These are phyloP conservation scores for Saimiri boliviensis DNA, from an alignment of 2,113 vertebrate species.

Conservation along the genomic window DNA sequence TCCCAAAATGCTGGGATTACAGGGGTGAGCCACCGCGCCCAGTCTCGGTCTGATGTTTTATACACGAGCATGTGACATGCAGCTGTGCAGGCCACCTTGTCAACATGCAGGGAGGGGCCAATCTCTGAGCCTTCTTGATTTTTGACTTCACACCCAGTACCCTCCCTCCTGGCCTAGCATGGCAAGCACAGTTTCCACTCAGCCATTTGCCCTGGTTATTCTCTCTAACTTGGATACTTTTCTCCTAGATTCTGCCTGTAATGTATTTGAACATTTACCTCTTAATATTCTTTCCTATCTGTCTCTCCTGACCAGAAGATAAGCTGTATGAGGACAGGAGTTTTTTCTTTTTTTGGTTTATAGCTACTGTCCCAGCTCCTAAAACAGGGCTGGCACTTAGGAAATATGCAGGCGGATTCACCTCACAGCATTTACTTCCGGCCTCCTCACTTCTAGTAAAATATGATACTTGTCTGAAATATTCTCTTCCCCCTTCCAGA, in stretches of 20 bases:
- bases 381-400: neutral
- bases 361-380: neutral
- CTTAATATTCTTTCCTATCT: neutral
- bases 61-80: neutral
- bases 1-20: too few species aligned
- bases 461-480: neutral
- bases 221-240: neutral
- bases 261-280: neutral
- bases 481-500: neutral
- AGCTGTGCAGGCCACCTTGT: neutral
- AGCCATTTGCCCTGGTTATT: neutral
- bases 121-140: neutral
- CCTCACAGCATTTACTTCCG: neutral
- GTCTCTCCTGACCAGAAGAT: neutral
- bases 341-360: neutral
- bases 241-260: neutral
- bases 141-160: neutral
- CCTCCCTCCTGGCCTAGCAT: neutral
- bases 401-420: neutral
- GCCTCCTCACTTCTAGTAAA: neutral
- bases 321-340: neutral
- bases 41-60: neutral
- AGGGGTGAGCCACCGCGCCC: too few species aligned
- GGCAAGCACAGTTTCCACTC: neutral
- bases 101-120: neutral